phyloP scores from a whole-genome alignment of 1,140 invertebrate genomes.

The Tetragonula clypearis region DNA sequence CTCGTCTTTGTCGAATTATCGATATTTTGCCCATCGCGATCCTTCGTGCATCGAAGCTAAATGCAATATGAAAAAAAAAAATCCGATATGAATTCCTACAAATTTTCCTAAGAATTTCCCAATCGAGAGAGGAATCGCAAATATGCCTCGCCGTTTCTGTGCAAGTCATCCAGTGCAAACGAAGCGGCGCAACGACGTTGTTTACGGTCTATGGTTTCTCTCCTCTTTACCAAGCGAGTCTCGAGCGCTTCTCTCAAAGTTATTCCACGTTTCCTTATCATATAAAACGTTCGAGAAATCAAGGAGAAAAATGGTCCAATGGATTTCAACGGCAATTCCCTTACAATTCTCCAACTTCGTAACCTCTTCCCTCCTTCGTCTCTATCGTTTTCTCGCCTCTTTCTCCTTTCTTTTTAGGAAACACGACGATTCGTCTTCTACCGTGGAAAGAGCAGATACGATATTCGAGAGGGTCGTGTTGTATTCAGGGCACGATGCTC shows the following conservation, averaged over 20 bases:
- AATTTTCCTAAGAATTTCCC: not conserved
- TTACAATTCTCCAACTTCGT: slow-evolving; percentile 29
- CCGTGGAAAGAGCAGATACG: slow-evolving; percentile 6
- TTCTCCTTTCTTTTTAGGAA: not conserved
- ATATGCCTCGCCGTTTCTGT: not conserved
- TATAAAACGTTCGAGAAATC: slow-evolving; percentile 58
- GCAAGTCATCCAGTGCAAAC: slow-evolving; percentile 26
- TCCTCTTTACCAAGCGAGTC: not conserved
- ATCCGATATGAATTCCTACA: not conserved
- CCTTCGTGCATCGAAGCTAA: not conserved
- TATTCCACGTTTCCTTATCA: slow-evolving; percentile 62
- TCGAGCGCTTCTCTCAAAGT: slow-evolving; percentile 20
- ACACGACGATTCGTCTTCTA: slow-evolving; percentile 20
- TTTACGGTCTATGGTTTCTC: slow-evolving; percentile 40
- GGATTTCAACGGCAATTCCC: slow-evolving; percentile 44
- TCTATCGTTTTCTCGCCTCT: slow-evolving; percentile 15
- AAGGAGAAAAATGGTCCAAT: slow-evolving; percentile 62
- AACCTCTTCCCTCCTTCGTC: not conserved
- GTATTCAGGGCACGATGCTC: not conserved
- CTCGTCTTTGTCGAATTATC: not conserved
- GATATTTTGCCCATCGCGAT: not conserved
- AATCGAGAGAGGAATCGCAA: not conserved
- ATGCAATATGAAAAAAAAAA: not conserved
- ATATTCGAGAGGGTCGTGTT: no score
- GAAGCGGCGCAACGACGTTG: not conserved